Evolutionary conservation across 2,113 vertebrate genomes (phyloP).

Genomic region (Raja brachyura): DNA sequence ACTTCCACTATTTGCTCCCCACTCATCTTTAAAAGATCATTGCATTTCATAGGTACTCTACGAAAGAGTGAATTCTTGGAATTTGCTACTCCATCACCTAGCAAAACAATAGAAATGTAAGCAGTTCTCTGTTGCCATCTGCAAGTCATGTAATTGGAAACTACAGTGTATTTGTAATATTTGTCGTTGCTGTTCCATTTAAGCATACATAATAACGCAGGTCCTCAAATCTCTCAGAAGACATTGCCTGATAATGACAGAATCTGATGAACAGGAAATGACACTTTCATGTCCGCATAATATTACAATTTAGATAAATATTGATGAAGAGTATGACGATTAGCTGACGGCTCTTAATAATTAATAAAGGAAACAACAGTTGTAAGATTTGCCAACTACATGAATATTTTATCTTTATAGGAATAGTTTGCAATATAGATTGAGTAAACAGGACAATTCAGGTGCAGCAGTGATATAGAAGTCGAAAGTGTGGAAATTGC

Average conservation of each 20-base stretch:
- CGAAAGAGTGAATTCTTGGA: not conserved
- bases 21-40: not conserved
- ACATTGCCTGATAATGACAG: not conserved
- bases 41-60: not conserved
- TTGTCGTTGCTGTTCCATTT: not conserved
- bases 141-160: not conserved
- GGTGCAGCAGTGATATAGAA: not conserved
- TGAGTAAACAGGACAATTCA: not conserved
- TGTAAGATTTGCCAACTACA: not conserved
- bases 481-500: not conserved
- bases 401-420: slow-evolving; percentile 27
- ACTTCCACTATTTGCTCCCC: not conserved
- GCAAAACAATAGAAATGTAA: not conserved
- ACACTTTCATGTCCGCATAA: not conserved
- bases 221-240: not conserved
- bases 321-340: slow-evolving; percentile 9
- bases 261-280: not conserved
- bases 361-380: slow-evolving; percentile 19
- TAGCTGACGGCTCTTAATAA: slow-evolving; percentile 20
- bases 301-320: slow-evolving; percentile 23
- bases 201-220: not conserved
- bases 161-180: no score
- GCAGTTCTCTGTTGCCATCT: not conserved
- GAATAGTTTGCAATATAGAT: slow-evolving; percentile 19
- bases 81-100: not conserved